Base-by-base conservation (phyloP, 2,888 invertebrate species). In the Catocala fraxini region DNA sequence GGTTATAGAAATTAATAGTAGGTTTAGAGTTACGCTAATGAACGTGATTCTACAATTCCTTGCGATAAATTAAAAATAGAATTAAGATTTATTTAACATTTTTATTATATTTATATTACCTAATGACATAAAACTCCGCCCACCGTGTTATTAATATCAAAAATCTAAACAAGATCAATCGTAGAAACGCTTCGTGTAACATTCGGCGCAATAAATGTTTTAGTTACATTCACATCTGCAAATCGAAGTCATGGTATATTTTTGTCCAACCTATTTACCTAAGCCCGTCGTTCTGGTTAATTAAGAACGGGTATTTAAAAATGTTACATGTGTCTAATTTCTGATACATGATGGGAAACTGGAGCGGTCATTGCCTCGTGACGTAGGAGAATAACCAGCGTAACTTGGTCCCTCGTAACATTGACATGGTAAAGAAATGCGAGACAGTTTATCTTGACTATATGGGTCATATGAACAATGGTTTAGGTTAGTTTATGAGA, bases 301-400 rank as follows among this genome's bases (percentile, higher is more conserved):
- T 86, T 85, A 84, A 72, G 81, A 78, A 61, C 75, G 73, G 47
- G 71, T 80, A 80, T 84, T 84, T 79, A 81, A 84, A 85, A 84
- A 80, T 68, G 81, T 84, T 79, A 81, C 79, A 79, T 79, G 76
- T 79, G 75, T 79, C 79, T 76, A 71, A 80, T 76, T 75, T 67
- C 75, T 79, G 75, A 77, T 81, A 77, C 78, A 73, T 60, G 68
- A 52, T 60, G 63, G 65, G 39, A 68, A 86, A 83, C 65, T 83
- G 71, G 87, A 83, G 67, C 88, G 88, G 89, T 83, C 87, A 67
- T 83, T 83, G 87, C 73, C 85, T 70, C 68, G 42, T 73, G 75
- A 71, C 73, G 75, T 62, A 55, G 58, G 63, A 12, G 46, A 53
- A 39, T 41, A 39, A 45, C 76, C 75, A 76, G 59, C 39, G 11